These are phyloP conservation scores for Accipiter virgatus DNA, from an alignment of 2,113 vertebrate species.

Conservation along the genomic window DNA sequence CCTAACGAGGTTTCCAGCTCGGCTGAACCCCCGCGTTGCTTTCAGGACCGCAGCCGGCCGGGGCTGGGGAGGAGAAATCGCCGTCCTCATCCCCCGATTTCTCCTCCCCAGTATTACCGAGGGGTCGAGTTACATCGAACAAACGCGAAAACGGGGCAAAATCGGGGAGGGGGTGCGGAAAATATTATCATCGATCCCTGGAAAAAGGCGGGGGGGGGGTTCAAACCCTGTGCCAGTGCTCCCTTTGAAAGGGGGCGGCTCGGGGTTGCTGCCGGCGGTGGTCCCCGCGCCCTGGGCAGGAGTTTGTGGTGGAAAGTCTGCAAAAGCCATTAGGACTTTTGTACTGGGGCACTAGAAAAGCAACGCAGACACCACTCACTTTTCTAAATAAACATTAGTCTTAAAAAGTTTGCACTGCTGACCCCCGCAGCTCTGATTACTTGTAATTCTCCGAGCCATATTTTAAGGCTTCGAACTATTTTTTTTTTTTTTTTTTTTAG, in stretches of 20 bases:
- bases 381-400: slow-evolving; percentile 99
- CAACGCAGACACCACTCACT: slow-evolving; percentile 90
- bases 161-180: background rate
- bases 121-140: background rate
- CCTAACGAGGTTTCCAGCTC: slow-evolving; percentile 53
- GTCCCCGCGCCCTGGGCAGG: slow-evolving; percentile 8
- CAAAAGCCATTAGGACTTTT: slow-evolving; percentile 88
- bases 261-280: background rate
- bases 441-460: slow-evolving; percentile 72
- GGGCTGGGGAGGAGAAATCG: background rate
- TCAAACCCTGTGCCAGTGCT: background rate
- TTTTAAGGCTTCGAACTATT: slow-evolving; percentile 52
- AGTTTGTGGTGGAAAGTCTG: slow-evolving; percentile 75
- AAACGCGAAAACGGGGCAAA: background rate
- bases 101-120: background rate
- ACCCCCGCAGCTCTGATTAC: slow-evolving; percentile 90
- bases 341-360: slow-evolving; percentile 83
- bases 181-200: background rate
- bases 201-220: background rate
- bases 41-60: background rate
- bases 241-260: background rate
- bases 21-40: background rate
- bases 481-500: background rate
- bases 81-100: background rate
- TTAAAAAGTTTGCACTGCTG: slow-evolving; percentile 97